phyloP scores from a whole-genome alignment of 2,888 invertebrate genomes.

The Drosophila stalkeri region DNA sequence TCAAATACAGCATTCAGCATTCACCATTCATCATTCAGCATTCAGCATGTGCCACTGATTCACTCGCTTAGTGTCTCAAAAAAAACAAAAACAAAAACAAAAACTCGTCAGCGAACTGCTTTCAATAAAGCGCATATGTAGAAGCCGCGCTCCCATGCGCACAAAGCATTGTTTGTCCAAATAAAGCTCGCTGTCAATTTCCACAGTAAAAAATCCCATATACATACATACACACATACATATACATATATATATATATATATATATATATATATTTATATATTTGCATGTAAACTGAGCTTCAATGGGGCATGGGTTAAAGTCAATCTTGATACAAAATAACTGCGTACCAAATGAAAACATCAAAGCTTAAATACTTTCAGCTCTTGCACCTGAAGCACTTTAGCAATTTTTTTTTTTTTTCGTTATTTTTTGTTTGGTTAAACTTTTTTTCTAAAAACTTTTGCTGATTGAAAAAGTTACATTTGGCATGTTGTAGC shows the following conservation, averaged over 20 bases:
- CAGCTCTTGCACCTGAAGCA: slow-evolving; percentile 19
- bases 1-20: slow-evolving; percentile 37
- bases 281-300: background rate
- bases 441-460: background rate
- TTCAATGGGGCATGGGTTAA: slow-evolving; percentile 7
- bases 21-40: slow-evolving; percentile 6
- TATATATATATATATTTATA: background rate
- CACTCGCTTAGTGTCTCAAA: slow-evolving; percentile 21
- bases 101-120: slow-evolving; percentile 16
- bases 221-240: background rate
- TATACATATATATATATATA: background rate
- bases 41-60: slow-evolving; percentile 22
- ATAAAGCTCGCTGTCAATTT: slow-evolving; percentile 15
- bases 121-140: slow-evolving; percentile 19
- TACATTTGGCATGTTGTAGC: background rate
- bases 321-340: slow-evolving; percentile 11
- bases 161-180: slow-evolving; percentile 22
- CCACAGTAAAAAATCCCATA: background rate
- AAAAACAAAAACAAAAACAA: background rate
- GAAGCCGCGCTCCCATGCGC: background rate
- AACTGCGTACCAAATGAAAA: slow-evolving; percentile 4
- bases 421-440: background rate
- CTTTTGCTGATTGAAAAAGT: slow-evolving; percentile 19
- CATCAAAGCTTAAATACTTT: slow-evolving; percentile 15
- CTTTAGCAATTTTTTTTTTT: background rate